These are phyloP conservation scores for Speoplatyrhinus poulsoni DNA, from an alignment of 2,113 vertebrate genomes.

Conservation along the genomic window DNA sequence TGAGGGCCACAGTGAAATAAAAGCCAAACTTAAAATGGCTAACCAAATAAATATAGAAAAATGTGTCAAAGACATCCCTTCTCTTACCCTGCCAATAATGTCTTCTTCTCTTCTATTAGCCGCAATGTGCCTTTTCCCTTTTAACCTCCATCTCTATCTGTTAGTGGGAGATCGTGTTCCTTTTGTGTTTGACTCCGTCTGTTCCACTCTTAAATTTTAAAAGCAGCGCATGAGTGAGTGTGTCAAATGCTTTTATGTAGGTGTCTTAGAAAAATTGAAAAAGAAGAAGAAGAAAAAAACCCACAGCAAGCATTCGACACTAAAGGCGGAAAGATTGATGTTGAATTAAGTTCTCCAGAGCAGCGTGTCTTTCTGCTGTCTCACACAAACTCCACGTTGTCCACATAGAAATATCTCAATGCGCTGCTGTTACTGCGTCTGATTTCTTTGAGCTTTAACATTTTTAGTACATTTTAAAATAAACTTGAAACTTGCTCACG, in stretches of 20 bases:
- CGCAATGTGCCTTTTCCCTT: neutral
- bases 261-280: neutral
- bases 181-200: neutral
- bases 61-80: no score
- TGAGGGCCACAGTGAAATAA: no score
- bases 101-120: neutral
- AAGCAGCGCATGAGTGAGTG: slow-evolving; percentile 16
- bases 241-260: slow-evolving; percentile 16
- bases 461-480: no score
- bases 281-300: slow-evolving; percentile 7
- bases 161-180: neutral
- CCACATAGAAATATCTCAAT: slow-evolving; percentile 17
- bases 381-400: slow-evolving; percentile 43
- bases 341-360: slow-evolving; percentile 15
- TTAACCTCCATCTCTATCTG: neutral
- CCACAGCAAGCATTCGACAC: neutral
- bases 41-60: no score
- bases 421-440: no score
- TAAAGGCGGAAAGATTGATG: neutral
- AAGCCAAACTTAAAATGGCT: no score
- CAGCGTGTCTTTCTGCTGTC: slow-evolving; percentile 19
- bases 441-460: no score
- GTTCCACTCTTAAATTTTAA: neutral
- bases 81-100: no score
- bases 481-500: no score